Percentiles rank a stretch among this genome's conserved stretches.
Evolutionary conservation across 2,888 invertebrate species (phyloP).

Genomic region (Esperia sulphurella): DNA sequence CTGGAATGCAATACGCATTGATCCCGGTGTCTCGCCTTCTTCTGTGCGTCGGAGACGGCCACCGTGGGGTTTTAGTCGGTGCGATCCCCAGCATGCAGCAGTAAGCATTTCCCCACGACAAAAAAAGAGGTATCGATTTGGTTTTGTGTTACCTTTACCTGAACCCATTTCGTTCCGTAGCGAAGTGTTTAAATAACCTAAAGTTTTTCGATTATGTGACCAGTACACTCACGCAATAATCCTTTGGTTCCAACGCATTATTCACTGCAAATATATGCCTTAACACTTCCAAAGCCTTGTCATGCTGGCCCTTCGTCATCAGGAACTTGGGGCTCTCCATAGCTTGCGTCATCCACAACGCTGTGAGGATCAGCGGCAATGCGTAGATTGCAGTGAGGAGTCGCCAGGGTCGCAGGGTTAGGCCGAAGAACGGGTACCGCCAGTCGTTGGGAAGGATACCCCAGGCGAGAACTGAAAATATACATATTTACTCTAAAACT

Average conservation of each 20-base stretch:
- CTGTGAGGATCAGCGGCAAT: constrained; percentile 76
- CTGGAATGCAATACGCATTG: no score
- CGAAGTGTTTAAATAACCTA: no score
- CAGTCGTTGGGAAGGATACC: constrained; percentile 79
- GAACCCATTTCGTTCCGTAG: no score
- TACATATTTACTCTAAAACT: no score
- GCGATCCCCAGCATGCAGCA: no score
- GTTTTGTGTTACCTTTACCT: no score
- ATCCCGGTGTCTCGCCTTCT: no score
- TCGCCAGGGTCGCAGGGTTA: constrained; percentile 85
- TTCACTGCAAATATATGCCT: constrained; percentile 49
- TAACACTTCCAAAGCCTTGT: constrained; percentile 75
- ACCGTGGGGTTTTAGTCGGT: no score
- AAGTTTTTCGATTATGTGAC: no score
- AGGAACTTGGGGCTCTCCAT: constrained; percentile 91
- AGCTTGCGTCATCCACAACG: constrained; percentile 42
- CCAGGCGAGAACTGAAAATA: constrained; percentile 81
- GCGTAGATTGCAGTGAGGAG: constrained; percentile 82
- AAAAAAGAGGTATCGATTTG: no score
- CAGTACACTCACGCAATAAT: constrained; percentile 52
- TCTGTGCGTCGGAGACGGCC: no score
- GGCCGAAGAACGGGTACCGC: constrained; percentile 38
- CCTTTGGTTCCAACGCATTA: constrained; percentile 36
- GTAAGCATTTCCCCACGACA: no score
- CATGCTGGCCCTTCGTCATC: constrained; percentile 78